Conservation (phyloP, 2,797 vertebrate genomes). For the Neosilurus mollespiculum region DNA sequence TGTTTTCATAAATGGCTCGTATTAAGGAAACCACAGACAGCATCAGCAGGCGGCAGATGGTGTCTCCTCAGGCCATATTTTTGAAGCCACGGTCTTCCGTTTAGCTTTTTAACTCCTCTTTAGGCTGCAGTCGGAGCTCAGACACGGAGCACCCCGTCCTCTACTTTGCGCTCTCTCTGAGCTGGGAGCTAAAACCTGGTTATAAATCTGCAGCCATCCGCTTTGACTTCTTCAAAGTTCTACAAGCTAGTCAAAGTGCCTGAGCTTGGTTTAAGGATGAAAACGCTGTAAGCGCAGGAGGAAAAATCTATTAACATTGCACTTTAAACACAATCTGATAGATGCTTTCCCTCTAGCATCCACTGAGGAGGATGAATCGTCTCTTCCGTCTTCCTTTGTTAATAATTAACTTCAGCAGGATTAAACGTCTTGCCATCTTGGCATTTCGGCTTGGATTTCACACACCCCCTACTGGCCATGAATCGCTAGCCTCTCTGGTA, state of each 20-base stretch:
- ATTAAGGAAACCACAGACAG: constrained; percentile 36
- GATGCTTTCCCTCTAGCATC: constrained; percentile 23
- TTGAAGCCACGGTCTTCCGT: constrained; percentile 25
- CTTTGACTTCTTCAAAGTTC: constrained; percentile 5
- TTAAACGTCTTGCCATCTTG: constrained; percentile 25
- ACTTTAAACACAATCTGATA: constrained; percentile 29
- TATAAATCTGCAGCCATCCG: constrained; percentile 8
- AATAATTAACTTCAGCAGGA: constrained; percentile 35
- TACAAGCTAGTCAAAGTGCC: not conserved
- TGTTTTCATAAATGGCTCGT: constrained; percentile 25
- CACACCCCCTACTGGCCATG: not conserved
- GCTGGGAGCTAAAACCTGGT: constrained; percentile 12
- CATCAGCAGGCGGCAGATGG: constrained; percentile 38
- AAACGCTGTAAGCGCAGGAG: constrained; percentile 8
- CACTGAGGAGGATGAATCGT: constrained; percentile 22
- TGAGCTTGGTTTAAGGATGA: not conserved
- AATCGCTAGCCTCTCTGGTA: constrained; percentile 2
- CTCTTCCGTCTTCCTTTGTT: constrained; percentile 20
- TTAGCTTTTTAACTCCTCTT: constrained; percentile 40
- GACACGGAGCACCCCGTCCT: not conserved
- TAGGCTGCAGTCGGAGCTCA: constrained; percentile 9
- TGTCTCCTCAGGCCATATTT: constrained; percentile 42
- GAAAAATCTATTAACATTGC: constrained; percentile 37
- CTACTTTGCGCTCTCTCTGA: not conserved
- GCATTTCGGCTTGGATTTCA: constrained; percentile 19